These are phyloP conservation scores for Uria lomvia DNA, from an alignment of 2,113 vertebrate genomes.

Conservation along the genomic window DNA sequence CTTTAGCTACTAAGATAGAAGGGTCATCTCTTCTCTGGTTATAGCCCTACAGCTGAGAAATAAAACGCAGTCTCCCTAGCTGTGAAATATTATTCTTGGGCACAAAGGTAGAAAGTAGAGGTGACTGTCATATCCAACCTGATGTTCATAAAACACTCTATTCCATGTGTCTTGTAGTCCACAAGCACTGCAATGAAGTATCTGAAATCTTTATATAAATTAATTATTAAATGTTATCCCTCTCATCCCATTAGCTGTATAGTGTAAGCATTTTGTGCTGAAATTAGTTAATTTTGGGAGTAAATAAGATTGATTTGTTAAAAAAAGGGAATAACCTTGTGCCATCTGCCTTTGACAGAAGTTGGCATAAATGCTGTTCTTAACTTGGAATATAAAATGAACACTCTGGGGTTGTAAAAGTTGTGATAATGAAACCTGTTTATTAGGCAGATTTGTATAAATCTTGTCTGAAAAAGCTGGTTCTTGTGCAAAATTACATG, in stretches of 20 bases:
- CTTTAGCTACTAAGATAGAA: neutral
- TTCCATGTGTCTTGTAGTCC: neutral
- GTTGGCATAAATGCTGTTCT: neutral
- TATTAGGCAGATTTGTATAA: neutral
- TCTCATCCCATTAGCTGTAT: neutral
- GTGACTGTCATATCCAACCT: neutral
- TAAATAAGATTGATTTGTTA: neutral
- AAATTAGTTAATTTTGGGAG: neutral
- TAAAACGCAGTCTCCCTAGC: neutral
- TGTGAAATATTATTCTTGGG: neutral
- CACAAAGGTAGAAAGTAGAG: neutral
- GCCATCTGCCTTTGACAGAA: neutral
- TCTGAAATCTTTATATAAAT: neutral
- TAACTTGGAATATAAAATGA: neutral
- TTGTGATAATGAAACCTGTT: neutral
- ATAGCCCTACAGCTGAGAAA: neutral
- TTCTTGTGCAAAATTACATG: neutral
- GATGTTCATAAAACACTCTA: neutral
- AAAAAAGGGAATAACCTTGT: neutral
- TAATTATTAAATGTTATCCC: neutral
- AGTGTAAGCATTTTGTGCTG: neutral
- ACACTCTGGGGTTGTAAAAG: neutral
- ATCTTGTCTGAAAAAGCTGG: neutral
- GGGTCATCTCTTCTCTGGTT: neutral
- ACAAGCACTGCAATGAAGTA: neutral